Evolutionary conservation across 2,113 vertebrate genomes (phyloP).

Genomic region (Oenanthe melanoleuca): DNA sequence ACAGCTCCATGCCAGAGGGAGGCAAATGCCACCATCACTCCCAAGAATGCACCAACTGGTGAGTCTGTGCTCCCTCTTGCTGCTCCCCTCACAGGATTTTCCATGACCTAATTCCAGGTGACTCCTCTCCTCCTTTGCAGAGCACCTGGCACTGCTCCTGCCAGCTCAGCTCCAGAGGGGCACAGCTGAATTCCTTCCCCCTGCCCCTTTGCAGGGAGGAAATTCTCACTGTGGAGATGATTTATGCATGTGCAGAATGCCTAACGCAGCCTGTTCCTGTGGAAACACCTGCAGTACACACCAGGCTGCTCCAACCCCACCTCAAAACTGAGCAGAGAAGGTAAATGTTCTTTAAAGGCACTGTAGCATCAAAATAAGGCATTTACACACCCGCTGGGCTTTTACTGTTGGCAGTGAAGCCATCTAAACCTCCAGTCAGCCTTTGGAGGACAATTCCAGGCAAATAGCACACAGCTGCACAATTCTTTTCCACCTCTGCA

Average conservation of each 20-base stretch:
- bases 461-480: background rate
- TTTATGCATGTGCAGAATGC: background rate
- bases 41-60: accelerated
- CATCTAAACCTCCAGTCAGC: background rate
- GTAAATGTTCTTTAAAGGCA: background rate
- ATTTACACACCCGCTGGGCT: background rate
- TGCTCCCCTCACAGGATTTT: background rate
- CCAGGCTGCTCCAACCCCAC: background rate
- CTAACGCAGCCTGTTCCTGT: background rate
- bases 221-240: background rate
- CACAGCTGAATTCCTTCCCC: background rate
- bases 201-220: background rate
- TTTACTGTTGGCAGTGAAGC: background rate
- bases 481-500: background rate
- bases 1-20: background rate
- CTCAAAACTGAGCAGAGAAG: background rate
- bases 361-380: background rate
- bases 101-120: background rate
- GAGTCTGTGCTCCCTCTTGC: accelerated
- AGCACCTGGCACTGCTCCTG: background rate
- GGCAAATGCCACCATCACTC: background rate
- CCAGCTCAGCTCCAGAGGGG: background rate
- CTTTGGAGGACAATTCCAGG: background rate
- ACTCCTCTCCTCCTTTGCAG: background rate
- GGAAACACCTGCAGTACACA: background rate